A percentile compares a stretch with the other conserved stretches of the same genome.
phyloP scores from a whole-genome alignment of 2,797 vertebrate genomes.

The Taenioides sp. region DNA sequence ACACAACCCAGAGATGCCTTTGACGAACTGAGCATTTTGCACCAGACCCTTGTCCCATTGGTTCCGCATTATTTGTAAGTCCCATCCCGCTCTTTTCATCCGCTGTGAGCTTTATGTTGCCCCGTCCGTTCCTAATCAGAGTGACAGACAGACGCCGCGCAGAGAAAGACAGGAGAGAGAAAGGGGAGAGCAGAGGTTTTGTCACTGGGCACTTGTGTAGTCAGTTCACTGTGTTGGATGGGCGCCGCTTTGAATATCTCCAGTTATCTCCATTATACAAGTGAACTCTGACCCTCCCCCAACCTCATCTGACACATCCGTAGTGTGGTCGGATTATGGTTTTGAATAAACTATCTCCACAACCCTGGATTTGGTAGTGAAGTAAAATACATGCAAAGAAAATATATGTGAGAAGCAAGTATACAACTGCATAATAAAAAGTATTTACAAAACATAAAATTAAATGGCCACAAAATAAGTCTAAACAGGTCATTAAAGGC shows the following conservation, averaged over 20 bases:
- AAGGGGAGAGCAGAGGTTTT: slow-evolving; percentile 64
- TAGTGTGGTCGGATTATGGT: slow-evolving; percentile 26
- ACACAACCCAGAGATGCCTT: slow-evolving; percentile 47
- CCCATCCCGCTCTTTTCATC: slow-evolving; percentile 66
- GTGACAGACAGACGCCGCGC: slow-evolving; percentile 78
- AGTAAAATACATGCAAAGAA: slow-evolving; percentile 3
- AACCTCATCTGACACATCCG: slow-evolving; percentile 15
- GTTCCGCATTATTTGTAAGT: slow-evolving; percentile 65
- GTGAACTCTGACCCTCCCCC: slow-evolving; percentile 35
- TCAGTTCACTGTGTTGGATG: slow-evolving; percentile 48
- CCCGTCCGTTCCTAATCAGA: slow-evolving; percentile 74
- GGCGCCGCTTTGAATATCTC: slow-evolving; percentile 46
- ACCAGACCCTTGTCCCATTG: slow-evolving; percentile 64
- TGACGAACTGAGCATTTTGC: slow-evolving; percentile 55
- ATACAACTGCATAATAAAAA: background rate
- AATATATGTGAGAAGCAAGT: background rate
- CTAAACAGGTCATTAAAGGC: background rate
- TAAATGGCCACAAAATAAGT: no score
- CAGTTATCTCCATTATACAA: slow-evolving; percentile 44
- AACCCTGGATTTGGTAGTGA: background rate
- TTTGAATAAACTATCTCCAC: slow-evolving; percentile 2
- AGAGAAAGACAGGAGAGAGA: slow-evolving; percentile 72
- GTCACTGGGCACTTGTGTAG: slow-evolving; percentile 58
- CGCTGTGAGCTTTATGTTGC: slow-evolving; percentile 65
- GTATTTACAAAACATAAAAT: background rate